A percentile compares a stretch with the other conserved stretches of the same genome.
These are phyloP conservation scores for Scotopteryx bipunctaria DNA, from an alignment of 2,888 invertebrate species.

Conservation along the genomic window DNA sequence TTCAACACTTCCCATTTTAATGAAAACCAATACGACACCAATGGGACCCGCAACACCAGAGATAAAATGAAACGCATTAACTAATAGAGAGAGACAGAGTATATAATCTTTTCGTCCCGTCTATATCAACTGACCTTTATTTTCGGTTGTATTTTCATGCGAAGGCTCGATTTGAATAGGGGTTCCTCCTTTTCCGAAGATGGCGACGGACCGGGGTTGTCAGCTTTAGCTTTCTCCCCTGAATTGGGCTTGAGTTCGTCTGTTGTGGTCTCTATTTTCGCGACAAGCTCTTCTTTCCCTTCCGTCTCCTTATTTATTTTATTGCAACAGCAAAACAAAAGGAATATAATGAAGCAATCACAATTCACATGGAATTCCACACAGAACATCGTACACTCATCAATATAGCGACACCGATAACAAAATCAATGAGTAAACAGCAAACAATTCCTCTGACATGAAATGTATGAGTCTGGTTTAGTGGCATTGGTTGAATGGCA, in stretches of 20 bases:
- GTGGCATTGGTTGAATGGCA: slow-evolving; percentile 43
- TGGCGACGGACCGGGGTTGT: slow-evolving; percentile 56
- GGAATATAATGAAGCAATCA: slow-evolving; percentile 64
- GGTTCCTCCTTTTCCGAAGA: slow-evolving; percentile 75
- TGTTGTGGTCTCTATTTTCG: slow-evolving; percentile 77
- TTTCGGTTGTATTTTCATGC: slow-evolving; percentile 64
- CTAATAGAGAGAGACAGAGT: slow-evolving; percentile 65
- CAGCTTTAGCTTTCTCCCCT: slow-evolving; percentile 59
- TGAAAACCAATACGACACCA: slow-evolving; percentile 44
- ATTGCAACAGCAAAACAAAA: slow-evolving; percentile 78
- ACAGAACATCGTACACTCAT: slow-evolving; percentile 45
- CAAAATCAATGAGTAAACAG: slow-evolving; percentile 52
- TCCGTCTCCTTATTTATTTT: slow-evolving; percentile 70
- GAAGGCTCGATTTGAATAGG: slow-evolving; percentile 77
- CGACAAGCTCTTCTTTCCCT: slow-evolving; percentile 70
- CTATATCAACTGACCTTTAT: slow-evolving; percentile 72
- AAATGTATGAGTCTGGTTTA: slow-evolving; percentile 43
- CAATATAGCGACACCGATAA: slow-evolving; percentile 62
- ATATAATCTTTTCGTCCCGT: slow-evolving; percentile 41
- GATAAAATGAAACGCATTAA: slow-evolving; percentile 57
- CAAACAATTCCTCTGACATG: slow-evolving; percentile 64
- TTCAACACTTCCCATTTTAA: slow-evolving; percentile 41
- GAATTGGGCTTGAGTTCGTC: slow-evolving; percentile 75
- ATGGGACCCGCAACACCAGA: slow-evolving; percentile 53
- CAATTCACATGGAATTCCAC: slow-evolving; percentile 48